These are phyloP conservation scores for Lemur catta DNA, from an alignment of 2,797 vertebrate species.

Conservation along the genomic window DNA sequence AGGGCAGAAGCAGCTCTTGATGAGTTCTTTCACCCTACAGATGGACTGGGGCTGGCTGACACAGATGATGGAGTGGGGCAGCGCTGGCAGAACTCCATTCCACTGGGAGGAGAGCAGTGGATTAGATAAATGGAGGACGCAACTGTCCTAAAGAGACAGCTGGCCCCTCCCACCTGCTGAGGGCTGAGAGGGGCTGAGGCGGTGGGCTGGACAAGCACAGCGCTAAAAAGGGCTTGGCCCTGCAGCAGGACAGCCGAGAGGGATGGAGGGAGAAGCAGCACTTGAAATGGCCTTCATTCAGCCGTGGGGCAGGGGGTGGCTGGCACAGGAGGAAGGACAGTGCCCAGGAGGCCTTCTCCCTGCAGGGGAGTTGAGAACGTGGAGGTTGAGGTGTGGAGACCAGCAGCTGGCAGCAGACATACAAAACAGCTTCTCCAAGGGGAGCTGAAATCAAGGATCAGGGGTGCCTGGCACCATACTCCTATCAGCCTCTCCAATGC, in stretches of 20 bases:
- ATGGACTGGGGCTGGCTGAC: not conserved
- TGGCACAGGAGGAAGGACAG: constrained; percentile 71
- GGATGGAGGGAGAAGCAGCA: constrained; percentile 72
- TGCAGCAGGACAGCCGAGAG: constrained; percentile 60
- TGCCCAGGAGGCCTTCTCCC: constrained; percentile 78
- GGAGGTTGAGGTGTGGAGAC: constrained; percentile 62
- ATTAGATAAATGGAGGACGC: not conserved
- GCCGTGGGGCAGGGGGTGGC: constrained; percentile 76
- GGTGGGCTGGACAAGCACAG: not conserved
- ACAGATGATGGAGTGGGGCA: constrained; percentile 26
- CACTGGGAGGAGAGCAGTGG: not conserved
- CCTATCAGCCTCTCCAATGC: not conserved
- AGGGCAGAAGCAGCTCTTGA: constrained; percentile 47
- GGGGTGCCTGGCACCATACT: not conserved
- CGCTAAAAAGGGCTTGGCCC: constrained; percentile 46
- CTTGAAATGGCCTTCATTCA: constrained; percentile 76
- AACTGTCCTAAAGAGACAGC: not conserved
- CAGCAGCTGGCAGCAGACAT: constrained; percentile 52
- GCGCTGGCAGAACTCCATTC: constrained; percentile 29
- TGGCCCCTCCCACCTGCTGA: not conserved
- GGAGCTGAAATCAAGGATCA: not conserved
- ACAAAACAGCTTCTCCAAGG: constrained; percentile 39
- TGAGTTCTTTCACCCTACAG: not conserved
- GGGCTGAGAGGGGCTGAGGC: not conserved
- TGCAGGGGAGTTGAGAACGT: constrained; percentile 66